phyloP scores from a whole-genome alignment of 2,888 invertebrate species.

The Lissocephala sabroskyi region DNA sequence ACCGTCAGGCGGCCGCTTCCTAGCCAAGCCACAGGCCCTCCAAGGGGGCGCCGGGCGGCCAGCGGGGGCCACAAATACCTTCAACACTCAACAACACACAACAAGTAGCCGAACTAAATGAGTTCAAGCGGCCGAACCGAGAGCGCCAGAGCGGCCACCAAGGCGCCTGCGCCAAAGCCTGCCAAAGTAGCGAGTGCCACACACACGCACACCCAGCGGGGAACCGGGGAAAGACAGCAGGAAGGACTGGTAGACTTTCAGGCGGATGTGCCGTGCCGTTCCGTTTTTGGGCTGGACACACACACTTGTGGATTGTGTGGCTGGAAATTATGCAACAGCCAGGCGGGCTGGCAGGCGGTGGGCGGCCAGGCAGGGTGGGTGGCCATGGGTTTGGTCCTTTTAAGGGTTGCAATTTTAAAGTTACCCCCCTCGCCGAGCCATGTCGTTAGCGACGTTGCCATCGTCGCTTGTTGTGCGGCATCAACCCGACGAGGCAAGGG shows the following conservation, averaged over 20 bases:
- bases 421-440: no score
- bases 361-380: neutral
- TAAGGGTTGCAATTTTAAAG: constrained; percentile 27
- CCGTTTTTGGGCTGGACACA: constrained; percentile 45
- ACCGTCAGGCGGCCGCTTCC: neutral
- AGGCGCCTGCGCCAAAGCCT: constrained; percentile 32
- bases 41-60: no score
- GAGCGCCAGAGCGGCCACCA: constrained; percentile 3
- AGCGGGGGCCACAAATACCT: constrained; percentile 17
- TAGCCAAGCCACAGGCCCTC: no score
- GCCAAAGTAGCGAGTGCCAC: constrained; percentile 18
- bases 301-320: constrained; percentile 69
- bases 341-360: neutral
- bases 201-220: neutral
- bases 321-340: constrained; percentile 61
- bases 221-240: no score
- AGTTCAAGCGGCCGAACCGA: constrained; percentile 3
- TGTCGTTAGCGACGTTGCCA: constrained; percentile 7
- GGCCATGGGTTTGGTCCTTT: neutral
- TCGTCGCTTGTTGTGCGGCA: constrained; percentile 13
- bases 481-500: no score
- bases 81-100: constrained; percentile 57
- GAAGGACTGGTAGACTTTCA: no score
- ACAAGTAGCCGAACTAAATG: constrained; percentile 50
- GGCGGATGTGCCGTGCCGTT: no score